Conservation (phyloP, 2,888 invertebrate genomes). For the Tubiluchus corallicola region DNA sequence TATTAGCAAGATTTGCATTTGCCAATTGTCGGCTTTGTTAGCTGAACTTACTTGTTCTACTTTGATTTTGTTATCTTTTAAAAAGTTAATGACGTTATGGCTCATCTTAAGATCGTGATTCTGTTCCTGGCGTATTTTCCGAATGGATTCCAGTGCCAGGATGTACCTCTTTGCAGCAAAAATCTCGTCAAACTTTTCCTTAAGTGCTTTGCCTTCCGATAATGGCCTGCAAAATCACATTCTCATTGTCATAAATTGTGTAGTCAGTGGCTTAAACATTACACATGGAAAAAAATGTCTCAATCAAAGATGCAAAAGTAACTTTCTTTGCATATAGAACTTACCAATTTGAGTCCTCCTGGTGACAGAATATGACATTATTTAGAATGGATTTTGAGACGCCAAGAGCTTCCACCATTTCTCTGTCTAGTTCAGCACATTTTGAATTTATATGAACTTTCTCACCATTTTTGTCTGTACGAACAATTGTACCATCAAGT, state of each 20-base stretch:
- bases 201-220: constrained; percentile 76
- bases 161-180: constrained; percentile 86
- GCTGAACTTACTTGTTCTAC: constrained; percentile 21
- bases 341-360: constrained; percentile 82
- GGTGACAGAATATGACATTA: constrained; percentile 95
- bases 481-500: constrained; percentile 23
- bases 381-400: constrained; percentile 86
- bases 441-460: constrained; percentile 37
- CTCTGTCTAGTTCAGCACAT: constrained; percentile 49
- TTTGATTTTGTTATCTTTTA: constrained; percentile 27
- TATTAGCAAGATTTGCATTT: too few species aligned
- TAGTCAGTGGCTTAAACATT: too few species aligned
- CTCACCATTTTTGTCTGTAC: constrained; percentile 9
- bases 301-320: too few species aligned
- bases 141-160: constrained; percentile 52
- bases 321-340: too few species aligned
- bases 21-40: too few species aligned
- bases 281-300: too few species aligned
- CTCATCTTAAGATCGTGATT: constrained; percentile 20
- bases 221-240: constrained; percentile 46
- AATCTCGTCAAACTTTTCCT: constrained; percentile 90
- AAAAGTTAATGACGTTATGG: constrained; percentile 23
- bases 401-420: constrained; percentile 51
- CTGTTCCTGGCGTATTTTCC: constrained; percentile 24
- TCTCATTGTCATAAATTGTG: too few species aligned